Percentiles rank a stretch among this genome's conserved stretches.
phyloP scores from a whole-genome alignment of 2,797 vertebrate genomes.

The Gymnoscopelus microlampas region DNA sequence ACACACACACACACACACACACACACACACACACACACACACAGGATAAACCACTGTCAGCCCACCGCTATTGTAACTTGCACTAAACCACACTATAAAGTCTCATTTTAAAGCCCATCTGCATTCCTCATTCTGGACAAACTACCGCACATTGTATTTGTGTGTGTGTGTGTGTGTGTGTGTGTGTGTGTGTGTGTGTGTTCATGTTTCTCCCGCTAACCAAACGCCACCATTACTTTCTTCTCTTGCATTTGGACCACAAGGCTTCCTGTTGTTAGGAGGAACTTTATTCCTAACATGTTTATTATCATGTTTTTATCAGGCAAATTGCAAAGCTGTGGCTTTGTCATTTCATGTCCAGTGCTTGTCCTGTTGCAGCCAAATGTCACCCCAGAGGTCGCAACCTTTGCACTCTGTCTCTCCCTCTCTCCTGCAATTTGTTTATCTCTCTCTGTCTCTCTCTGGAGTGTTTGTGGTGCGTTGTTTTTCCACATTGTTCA shows the following conservation, averaged over 20 bases:
- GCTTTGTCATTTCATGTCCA: conserved; percentile 26
- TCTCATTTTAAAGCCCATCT: conserved; percentile 71
- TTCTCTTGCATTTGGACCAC: conserved; percentile 38
- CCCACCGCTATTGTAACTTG: conserved; percentile 52
- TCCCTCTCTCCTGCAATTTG: conserved; percentile 8
- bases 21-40: conserved; percentile 28
- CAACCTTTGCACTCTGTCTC: conserved; percentile 10
- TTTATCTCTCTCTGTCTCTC: background rate
- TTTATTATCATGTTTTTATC: conserved; percentile 20
- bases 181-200: conserved; percentile 12
- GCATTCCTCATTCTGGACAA: conserved; percentile 62
- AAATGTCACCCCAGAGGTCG: conserved; percentile 15
- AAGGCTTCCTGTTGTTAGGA: conserved; percentile 42
- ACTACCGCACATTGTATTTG: background rate
- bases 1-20: conserved; percentile 26
- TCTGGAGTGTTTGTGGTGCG: conserved; percentile 27
- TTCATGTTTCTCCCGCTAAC: background rate
- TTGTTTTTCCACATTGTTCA: conserved; percentile 26
- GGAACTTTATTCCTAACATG: conserved; percentile 46
- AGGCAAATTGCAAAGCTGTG: conserved; percentile 11
- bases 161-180: conserved; percentile 34
- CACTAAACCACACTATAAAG: conserved; percentile 65
- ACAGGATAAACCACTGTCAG: conserved; percentile 25
- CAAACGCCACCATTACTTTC: conserved; percentile 22
- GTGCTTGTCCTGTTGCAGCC: conserved; percentile 30